A percentile compares a stretch with the other conserved stretches of the same genome.
These are phyloP conservation scores for Drosophila elegans DNA, from an alignment of 1,140 invertebrate species.

Conservation along the genomic window DNA sequence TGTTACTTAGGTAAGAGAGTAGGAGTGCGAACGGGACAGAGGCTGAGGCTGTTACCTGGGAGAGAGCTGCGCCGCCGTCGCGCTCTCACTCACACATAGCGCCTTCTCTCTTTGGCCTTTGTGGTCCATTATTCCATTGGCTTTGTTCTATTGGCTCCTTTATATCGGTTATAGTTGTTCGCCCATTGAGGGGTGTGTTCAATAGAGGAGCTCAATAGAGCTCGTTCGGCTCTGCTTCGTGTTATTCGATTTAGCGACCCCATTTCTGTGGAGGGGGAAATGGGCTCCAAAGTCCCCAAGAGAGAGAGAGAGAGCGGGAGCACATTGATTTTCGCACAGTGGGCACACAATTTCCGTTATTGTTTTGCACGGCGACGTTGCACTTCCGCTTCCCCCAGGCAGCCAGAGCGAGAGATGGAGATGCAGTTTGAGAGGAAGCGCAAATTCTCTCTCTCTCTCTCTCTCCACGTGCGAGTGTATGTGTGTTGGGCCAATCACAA, in stretches of 20 bases:
- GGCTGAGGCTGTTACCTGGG: constrained; percentile 29
- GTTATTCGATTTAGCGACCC: constrained; percentile 61
- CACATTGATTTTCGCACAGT: constrained; percentile 53
- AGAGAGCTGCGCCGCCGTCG: constrained; percentile 41
- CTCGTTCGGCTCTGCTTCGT: constrained; percentile 70
- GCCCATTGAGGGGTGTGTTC: constrained; percentile 81
- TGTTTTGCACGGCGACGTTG: constrained; percentile 76
- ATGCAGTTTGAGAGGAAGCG: constrained; percentile 22
- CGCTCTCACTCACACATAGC: constrained; percentile 36
- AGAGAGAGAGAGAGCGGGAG: constrained; percentile 12
- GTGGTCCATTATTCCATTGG: constrained; percentile 64
- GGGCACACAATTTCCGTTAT: constrained; percentile 79
- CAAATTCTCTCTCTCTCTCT: constrained; percentile 13
- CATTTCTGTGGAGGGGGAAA: constrained; percentile 30
- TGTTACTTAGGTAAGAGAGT: constrained; percentile 18
- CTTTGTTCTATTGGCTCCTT: constrained; percentile 83
- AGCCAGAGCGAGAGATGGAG: constrained; percentile 35
- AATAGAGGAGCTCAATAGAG: constrained; percentile 76
- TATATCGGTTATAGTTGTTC: constrained; percentile 80
- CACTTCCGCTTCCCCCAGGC: constrained; percentile 66
- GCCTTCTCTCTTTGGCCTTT: constrained; percentile 50
- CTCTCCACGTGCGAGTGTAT: constrained; percentile 10
- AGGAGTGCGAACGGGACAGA: constrained; percentile 48
- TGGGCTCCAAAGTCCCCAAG: not conserved
- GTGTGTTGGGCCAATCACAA: constrained; percentile 77